phyloP scores from a whole-genome alignment of 1,140 invertebrate species.

The Drosophila grimshawi region DNA sequence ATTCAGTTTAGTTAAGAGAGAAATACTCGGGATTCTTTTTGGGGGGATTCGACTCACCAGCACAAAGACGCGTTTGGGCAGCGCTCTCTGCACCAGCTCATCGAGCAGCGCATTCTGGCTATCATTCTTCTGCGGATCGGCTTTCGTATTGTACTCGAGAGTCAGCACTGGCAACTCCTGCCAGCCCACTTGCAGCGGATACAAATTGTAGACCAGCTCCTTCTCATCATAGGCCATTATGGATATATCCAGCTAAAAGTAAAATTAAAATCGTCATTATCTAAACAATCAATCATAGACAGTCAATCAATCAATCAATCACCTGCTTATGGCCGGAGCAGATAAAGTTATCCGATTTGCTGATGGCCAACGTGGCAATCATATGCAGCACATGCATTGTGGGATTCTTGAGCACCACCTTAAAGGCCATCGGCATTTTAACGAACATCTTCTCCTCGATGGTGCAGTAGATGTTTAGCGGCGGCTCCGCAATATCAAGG shows the following conservation, averaged over 20 bases:
- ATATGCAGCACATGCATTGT: conserved; percentile 75
- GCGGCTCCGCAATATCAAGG: conserved; percentile 75
- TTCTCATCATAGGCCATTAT: conserved; percentile 81
- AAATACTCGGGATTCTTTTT: too few species aligned
- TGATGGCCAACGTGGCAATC: conserved; percentile 74
- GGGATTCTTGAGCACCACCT: conserved; percentile 80
- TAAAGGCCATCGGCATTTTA: conserved; percentile 83
- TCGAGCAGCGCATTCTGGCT: conserved; percentile 74
- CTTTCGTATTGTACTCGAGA: conserved; percentile 79
- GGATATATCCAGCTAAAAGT: conserved; percentile 73
- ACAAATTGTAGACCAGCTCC: conserved; percentile 81
- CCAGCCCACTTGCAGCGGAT: conserved; percentile 83
- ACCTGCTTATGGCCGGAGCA: conserved; percentile 84
- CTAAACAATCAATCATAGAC: neutral
- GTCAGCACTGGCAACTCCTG: conserved; percentile 79
- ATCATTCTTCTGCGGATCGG: conserved; percentile 76
- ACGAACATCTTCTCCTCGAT: conserved; percentile 84
- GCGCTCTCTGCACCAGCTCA: conserved; percentile 78
- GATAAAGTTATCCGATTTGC: conserved; percentile 83
- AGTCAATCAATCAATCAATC: neutral
- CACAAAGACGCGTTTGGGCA: conserved; percentile 84
- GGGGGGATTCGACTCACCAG: conserved; percentile 58
- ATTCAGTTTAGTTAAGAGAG: neutral
- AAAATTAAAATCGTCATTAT: neutral
- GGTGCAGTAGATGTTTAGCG: conserved; percentile 82